Percentiles rank a stretch among this genome's conserved stretches.
These are phyloP conservation scores for Trachythela sp. DNA, from an alignment of 64 coral and sea anemone species.

Conservation along the genomic window DNA sequence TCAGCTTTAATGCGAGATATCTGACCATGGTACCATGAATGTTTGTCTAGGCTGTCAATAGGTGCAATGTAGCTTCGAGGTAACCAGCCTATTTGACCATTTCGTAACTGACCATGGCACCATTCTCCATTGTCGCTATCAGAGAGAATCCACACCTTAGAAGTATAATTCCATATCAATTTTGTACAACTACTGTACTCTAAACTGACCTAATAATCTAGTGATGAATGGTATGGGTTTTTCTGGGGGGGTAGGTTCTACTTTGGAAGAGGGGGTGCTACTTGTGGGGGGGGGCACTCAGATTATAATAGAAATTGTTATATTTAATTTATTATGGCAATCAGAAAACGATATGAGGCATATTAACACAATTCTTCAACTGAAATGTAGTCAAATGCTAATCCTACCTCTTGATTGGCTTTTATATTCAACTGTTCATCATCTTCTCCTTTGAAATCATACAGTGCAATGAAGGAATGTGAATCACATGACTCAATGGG, in stretches of 20 bases:
- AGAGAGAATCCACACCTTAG: not conserved
- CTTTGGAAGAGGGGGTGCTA: no score
- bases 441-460: slow-evolving; percentile 80
- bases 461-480: slow-evolving; percentile 75
- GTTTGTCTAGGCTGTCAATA: slow-evolving; percentile 93
- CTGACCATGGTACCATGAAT: slow-evolving; percentile 94
- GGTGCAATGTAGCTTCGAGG: slow-evolving; percentile 89
- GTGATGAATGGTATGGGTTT: no score
- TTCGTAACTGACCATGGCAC: slow-evolving; percentile 77
- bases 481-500: slow-evolving; percentile 51
- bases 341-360: no score
- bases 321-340: no score
- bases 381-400: slow-evolving; percentile 11
- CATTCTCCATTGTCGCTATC: slow-evolving; percentile 79
- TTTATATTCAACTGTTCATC: slow-evolving; percentile 80
- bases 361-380: no score
- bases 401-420: slow-evolving; percentile 64
- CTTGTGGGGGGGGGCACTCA: no score
- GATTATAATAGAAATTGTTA: no score
- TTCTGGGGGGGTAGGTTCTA: no score
- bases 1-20: slow-evolving; percentile 91
- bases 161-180: not conserved
- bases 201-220: no score
- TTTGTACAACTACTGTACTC: not conserved
- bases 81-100: slow-evolving; percentile 80